Percentiles rank a stretch among this genome's conserved stretches.
Evolutionary conservation across 2,888 invertebrate species (phyloP).

Genomic region (Ennomos quercinarius): DNA sequence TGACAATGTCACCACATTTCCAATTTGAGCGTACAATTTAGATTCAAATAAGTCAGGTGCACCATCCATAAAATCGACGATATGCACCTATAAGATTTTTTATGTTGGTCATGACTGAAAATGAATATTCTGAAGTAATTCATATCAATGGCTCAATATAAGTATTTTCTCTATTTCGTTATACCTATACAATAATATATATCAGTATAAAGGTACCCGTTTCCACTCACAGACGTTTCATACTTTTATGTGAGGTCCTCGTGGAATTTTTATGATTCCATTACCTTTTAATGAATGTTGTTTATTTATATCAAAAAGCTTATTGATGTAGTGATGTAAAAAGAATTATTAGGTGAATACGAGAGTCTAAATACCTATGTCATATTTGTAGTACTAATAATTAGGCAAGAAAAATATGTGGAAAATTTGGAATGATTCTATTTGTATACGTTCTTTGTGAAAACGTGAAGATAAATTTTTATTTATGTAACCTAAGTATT

Average conservation of each 20-base stretch:
- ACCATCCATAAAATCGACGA: conserved; percentile 32
- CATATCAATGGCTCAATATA: conserved; percentile 8
- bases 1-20: conserved; percentile 13
- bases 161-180: neutral
- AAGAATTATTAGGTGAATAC: conserved; percentile 1
- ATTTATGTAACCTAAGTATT: too few species aligned
- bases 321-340: conserved; percentile 3
- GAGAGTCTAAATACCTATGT: too few species aligned
- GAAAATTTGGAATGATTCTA: too few species aligned
- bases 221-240: too few species aligned
- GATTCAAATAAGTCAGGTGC: conserved; percentile 37
- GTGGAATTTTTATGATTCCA: conserved; percentile 19
- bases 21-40: conserved; percentile 29
- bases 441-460: too few species aligned
- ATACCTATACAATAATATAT: too few species aligned
- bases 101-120: conserved; percentile 20
- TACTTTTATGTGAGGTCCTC: too few species aligned
- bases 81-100: conserved; percentile 24
- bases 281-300: conserved; percentile 17
- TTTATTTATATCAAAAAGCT: conserved; percentile 16
- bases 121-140: conserved; percentile 18
- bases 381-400: too few species aligned
- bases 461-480: too few species aligned
- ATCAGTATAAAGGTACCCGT: too few species aligned
- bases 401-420: too few species aligned